Evolutionary conservation across 2,113 vertebrate genomes (phyloP), one percentile per base, ranked within the genome.

Genomic region (Corapipo altera): DNA sequence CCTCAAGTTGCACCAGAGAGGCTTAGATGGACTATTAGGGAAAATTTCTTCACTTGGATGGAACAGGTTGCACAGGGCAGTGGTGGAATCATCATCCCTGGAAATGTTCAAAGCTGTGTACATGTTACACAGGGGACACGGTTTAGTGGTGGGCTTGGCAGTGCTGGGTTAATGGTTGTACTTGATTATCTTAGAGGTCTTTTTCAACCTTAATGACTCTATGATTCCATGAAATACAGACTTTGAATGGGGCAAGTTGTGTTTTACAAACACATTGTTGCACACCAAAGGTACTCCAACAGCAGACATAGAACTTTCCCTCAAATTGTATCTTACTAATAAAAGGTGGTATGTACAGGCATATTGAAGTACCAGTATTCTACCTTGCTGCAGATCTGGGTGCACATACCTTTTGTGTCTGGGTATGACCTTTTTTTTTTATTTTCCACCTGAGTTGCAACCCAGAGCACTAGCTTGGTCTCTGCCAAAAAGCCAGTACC

Each of bases 61-160:
- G 15, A 11, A 61, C 15, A 67, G 28, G 24, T 33, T 82, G 15
- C 3, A 7, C 33, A 39, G 24, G 28, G 13, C 16, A 61, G 20
- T 8, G 13, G 20, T 69, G 28, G 33, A 75, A 30, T 54, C 30
- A 30, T 26, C 15, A 20, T 48, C 24, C 39, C 54, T 26, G 27
- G n/a, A 54, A 61, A 39, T 10, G 11, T 39, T 46, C 37, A n/a
- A 6, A 9, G 19, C 2, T 0, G 2, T 6, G 39, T 14, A 28
- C 15, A n/a, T 46, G 28, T 52, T 20, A 8, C 11, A 41, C 7
- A 8, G 1, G 3, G 33, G 37, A n/a, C 7, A 6, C 5, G 23
- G 20, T 12, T 46, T 46, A 54, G 13, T 6, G 2, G 24, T 75
- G 16, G 13, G 20, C 11, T 55, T 48, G 23, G 14, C 52, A 30